Conservation (phyloP, 2,888 invertebrate genomes). For the Syrphus vitripennis region DNA sequence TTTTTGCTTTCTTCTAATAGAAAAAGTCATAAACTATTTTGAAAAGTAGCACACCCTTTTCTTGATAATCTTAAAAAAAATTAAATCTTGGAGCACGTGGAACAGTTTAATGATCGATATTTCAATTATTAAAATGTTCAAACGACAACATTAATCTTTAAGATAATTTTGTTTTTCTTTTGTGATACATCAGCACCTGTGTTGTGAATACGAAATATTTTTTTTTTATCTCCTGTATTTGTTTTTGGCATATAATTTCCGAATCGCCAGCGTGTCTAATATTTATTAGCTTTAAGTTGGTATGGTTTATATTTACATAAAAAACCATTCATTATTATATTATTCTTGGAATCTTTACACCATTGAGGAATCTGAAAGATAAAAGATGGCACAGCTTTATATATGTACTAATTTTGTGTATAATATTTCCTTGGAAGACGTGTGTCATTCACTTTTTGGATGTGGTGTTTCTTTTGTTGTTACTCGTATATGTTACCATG, state of each 20-base stretch:
- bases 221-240: not conserved
- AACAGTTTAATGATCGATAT: not conserved
- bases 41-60: conserved; percentile 4
- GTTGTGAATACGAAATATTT: not conserved
- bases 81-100: not conserved
- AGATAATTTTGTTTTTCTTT: conserved; percentile 15
- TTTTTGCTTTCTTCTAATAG: not conserved
- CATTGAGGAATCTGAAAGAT: not conserved
- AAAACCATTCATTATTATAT: not conserved
- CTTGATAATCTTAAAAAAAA: not conserved
- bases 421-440: not conserved
- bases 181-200: not conserved
- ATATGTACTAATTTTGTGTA: not conserved
- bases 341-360: not conserved
- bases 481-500: not conserved
- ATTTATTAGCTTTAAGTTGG: not conserved
- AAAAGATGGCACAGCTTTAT: not conserved
- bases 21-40: not conserved
- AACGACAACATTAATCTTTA: not conserved
- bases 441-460: not conserved
- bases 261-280: conserved; percentile 1
- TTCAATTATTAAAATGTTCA: conserved; percentile 10
- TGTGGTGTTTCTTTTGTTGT: not conserved
- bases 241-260: not conserved
- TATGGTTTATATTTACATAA: conserved; percentile 1